A percentile compares a stretch with the other conserved stretches of the same genome.
These are phyloP conservation scores for Tolypeutes matacus DNA, from an alignment of 2,797 vertebrate genomes.

Conservation along the genomic window DNA sequence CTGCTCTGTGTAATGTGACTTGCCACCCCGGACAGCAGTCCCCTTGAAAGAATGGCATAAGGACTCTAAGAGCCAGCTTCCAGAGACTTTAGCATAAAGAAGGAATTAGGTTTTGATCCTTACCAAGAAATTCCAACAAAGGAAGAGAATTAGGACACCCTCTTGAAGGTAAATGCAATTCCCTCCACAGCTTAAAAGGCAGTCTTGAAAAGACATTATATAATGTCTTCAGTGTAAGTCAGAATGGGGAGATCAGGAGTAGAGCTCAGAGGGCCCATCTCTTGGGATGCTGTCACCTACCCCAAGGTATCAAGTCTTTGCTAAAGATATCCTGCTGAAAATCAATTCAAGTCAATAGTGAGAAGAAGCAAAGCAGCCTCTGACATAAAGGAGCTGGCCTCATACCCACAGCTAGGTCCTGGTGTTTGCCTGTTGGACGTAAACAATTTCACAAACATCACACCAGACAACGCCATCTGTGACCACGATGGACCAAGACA, in stretches of 20 bases:
- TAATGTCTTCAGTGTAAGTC: conserved; percentile 33
- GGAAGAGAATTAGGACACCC: conserved; percentile 23
- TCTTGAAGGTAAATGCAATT: conserved; percentile 30
- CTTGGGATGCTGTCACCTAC: background rate
- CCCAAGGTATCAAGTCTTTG: background rate
- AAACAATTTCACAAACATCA: background rate
- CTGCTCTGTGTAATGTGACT: background rate
- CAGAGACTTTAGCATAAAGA: background rate
- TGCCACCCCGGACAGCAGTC: background rate
- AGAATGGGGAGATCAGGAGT: conserved; percentile 46
- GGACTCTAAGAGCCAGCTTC: background rate
- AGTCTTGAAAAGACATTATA: conserved; percentile 59
- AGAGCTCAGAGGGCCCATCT: background rate
- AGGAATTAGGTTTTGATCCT: conserved; percentile 44
- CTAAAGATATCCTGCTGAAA: conserved; percentile 25
- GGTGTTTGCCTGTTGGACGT: background rate
- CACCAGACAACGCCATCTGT: background rate
- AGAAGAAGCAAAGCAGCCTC: background rate
- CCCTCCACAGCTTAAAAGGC: conserved; percentile 59
- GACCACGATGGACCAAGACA: background rate
- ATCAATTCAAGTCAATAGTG: background rate
- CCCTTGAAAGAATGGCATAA: background rate
- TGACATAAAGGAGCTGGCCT: background rate
- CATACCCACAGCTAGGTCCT: background rate
- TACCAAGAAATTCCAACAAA: conserved; percentile 26